Conservation (phyloP, 2,113 vertebrate genomes). For the Solenodon paradoxus region DNA sequence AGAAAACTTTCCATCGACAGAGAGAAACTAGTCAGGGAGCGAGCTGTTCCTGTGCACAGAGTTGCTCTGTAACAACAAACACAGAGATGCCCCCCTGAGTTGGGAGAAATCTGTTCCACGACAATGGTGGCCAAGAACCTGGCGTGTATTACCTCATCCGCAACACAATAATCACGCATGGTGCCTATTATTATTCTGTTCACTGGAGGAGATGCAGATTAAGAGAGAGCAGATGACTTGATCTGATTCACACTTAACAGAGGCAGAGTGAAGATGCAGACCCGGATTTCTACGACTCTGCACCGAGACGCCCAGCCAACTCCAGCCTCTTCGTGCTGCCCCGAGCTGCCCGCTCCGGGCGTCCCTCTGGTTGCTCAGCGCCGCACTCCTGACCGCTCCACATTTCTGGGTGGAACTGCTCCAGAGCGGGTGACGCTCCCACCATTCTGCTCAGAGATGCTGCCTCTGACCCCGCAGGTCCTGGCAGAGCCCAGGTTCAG, state of each 20-base stretch:
- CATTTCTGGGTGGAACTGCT: not conserved
- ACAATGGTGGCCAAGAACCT: not conserved
- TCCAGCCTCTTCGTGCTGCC: not conserved
- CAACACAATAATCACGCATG: not conserved
- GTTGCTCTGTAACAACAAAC: not conserved
- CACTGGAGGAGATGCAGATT: not conserved
- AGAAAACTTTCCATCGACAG: not conserved
- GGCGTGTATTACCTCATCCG: not conserved
- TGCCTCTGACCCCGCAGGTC: not conserved
- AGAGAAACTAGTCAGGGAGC: not conserved
- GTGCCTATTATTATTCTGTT: not conserved
- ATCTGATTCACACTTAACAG: not conserved
- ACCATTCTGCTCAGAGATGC: not conserved
- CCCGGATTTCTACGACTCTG: not conserved
- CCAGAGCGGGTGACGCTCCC: not conserved
- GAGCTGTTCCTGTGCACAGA: not conserved
- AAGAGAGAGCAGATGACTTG: not conserved
- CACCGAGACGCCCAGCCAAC: accelerated
- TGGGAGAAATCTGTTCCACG: not conserved
- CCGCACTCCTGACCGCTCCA: not conserved
- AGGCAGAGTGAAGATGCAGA: not conserved
- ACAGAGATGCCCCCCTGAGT: not conserved
- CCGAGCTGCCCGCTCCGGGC: not conserved
- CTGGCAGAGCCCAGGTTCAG: not conserved
- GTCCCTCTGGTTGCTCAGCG: not conserved